Conservation (phyloP, 1,140 invertebrate species). For the Berghia stephanieae region DNA sequence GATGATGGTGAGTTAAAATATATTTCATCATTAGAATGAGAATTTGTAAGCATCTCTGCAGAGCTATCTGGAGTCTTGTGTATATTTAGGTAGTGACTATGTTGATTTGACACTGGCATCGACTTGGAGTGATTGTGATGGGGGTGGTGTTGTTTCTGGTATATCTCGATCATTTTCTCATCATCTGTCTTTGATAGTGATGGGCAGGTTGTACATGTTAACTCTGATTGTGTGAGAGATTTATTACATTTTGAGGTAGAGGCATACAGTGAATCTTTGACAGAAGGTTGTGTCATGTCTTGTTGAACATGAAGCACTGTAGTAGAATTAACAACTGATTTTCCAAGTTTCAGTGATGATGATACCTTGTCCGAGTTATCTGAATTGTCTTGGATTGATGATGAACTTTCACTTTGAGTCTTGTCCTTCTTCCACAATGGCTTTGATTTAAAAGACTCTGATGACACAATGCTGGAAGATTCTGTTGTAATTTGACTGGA, state of each 20-base stretch:
- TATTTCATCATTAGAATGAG: too few species aligned
- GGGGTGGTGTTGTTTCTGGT: constrained; percentile 34
- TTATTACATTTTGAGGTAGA: too few species aligned
- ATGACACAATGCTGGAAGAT: constrained; percentile 23
- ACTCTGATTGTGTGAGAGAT: not conserved
- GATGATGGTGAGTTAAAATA: too few species aligned
- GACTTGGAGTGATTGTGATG: too few species aligned
- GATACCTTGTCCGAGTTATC: constrained; percentile 39
- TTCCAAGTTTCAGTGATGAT: constrained; percentile 29
- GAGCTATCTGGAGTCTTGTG: not conserved
- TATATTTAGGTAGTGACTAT: constrained; percentile 6
- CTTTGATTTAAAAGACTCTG: constrained; percentile 18
- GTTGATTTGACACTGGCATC: constrained; percentile 22
- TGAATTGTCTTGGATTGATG: constrained; percentile 34
- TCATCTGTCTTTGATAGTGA: constrained; percentile 57
- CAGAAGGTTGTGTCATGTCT: constrained; percentile 33
- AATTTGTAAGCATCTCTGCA: constrained; percentile 18
- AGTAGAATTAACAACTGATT: constrained; percentile 39
- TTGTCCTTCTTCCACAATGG: too few species aligned
- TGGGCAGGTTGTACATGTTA: not conserved
- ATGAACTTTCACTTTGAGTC: constrained; percentile 33
- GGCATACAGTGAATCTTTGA: constrained; percentile 13
- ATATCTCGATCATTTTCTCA: constrained; percentile 59
- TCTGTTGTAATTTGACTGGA: not conserved
- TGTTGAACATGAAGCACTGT: constrained; percentile 53